phyloP scores from a whole-genome alignment of 2,797 vertebrate species.

The Cynopterus sphinx region DNA sequence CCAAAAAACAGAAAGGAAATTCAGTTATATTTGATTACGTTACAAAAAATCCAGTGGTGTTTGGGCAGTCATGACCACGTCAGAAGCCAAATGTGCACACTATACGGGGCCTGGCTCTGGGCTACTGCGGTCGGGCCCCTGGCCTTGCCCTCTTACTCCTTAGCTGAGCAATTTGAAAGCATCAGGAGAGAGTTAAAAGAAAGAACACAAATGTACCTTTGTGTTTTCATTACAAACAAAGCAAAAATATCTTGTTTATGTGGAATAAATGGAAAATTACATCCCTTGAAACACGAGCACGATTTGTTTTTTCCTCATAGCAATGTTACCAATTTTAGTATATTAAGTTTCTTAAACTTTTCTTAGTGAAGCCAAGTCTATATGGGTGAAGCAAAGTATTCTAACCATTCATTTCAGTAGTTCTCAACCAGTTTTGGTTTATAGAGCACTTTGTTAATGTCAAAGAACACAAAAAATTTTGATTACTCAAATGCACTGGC shows the following conservation, averaged over 20 bases:
- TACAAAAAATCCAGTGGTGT: slow-evolving; percentile 50
- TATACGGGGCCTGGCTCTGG: background rate
- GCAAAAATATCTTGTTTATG: slow-evolving; percentile 40
- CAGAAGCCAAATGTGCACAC: background rate
- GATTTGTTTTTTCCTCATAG: slow-evolving; percentile 44
- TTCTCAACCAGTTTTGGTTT: background rate
- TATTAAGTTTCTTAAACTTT: slow-evolving; percentile 59
- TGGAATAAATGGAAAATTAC: slow-evolving; percentile 54
- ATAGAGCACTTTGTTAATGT: background rate
- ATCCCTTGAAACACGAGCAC: slow-evolving; percentile 51
- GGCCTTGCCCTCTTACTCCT: background rate
- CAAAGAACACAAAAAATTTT: background rate
- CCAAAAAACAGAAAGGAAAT: slow-evolving; percentile 76
- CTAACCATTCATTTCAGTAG: background rate
- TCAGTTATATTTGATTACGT: slow-evolving; percentile 75
- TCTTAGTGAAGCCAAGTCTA: background rate
- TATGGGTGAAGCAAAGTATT: background rate
- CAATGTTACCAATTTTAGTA: slow-evolving; percentile 13
- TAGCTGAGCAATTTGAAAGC: background rate
- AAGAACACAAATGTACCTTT: background rate
- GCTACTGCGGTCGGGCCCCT: background rate
- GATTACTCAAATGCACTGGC: background rate
- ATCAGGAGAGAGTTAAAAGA: slow-evolving; percentile 48
- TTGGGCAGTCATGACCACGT: slow-evolving; percentile 23
- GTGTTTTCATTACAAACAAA: slow-evolving; percentile 30